Evolutionary conservation across 2,888 invertebrate species (phyloP).

Genomic region (Amphipoea oculea): DNA sequence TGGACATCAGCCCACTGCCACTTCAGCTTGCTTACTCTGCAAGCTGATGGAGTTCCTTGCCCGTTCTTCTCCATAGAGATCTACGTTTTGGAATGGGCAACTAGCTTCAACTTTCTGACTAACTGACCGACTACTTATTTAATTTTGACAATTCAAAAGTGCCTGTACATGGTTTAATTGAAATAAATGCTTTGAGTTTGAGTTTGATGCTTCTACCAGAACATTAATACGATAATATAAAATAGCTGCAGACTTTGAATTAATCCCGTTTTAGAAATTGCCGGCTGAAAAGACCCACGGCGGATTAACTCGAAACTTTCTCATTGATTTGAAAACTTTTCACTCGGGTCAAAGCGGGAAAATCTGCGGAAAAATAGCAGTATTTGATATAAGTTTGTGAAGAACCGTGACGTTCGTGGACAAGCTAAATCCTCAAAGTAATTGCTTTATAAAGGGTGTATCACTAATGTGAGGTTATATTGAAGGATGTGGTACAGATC

Average conservation of each 20-base stretch:
- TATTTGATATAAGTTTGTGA: slow-evolving; percentile 38
- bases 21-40: no score
- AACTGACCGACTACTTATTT: no score
- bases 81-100: no score
- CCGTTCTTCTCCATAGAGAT: no score
- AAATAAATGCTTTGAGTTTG: no score
- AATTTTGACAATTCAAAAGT: no score
- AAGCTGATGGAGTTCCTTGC: neutral
- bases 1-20: no score
- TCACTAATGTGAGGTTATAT: no score
- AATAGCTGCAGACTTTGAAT: neutral
- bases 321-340: slow-evolving; percentile 50
- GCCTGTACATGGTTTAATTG: no score
- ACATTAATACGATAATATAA: neutral
- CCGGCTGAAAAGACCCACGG: slow-evolving; percentile 14
- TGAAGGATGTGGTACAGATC: neutral
- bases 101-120: no score
- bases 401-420: slow-evolving; percentile 21
- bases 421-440: slow-evolving; percentile 47
- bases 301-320: slow-evolving; percentile 44
- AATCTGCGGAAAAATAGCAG: slow-evolving; percentile 33
- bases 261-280: slow-evolving; percentile 28
- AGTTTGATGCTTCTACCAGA: neutral
- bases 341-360: slow-evolving; percentile 15
- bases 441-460: slow-evolving; percentile 36